Conservation (phyloP, 1,140 invertebrate species). For the Fopius arisanus region DNA sequence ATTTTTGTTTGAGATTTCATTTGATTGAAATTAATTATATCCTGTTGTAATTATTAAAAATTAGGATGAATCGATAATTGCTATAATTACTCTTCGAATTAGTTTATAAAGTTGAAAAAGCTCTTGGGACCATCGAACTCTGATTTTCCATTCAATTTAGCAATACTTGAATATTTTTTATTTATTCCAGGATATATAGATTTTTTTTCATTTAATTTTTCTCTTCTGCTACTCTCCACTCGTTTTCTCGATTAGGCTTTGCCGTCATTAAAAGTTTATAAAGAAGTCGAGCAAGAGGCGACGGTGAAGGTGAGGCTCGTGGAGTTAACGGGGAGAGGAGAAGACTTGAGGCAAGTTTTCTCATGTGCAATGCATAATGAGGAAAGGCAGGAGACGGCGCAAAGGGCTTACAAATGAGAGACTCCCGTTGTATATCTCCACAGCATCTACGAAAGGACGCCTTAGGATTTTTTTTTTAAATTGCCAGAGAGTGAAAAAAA, state of each 20-base stretch:
- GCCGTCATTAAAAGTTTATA: constrained; percentile 67
- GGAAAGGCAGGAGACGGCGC: constrained; percentile 56
- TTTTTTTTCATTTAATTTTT: background rate
- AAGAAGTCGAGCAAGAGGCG: constrained; percentile 57
- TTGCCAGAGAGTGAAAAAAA: too few relatives aligned
- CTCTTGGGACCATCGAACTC: constrained; percentile 26
- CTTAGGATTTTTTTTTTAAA: too few relatives aligned
- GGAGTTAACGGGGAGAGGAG: constrained; percentile 35
- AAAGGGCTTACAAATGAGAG: constrained; percentile 65
- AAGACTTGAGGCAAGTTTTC: constrained; percentile 61
- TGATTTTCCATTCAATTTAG: background rate
- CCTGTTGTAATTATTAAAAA: too few relatives aligned
- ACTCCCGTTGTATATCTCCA: constrained; percentile 33
- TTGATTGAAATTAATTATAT: too few relatives aligned
- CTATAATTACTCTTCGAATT: too few relatives aligned
- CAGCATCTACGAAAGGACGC: constrained; percentile 18
- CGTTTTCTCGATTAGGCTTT: constrained; percentile 63
- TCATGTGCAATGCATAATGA: constrained; percentile 67
- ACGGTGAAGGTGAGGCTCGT: constrained; percentile 43
- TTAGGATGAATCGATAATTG: too few relatives aligned
- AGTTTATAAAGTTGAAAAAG: constrained; percentile 32
- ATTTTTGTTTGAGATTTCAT: too few relatives aligned
- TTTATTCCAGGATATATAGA: constrained; percentile 4
- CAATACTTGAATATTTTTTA: background rate
- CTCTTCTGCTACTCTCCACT: constrained; percentile 24